phyloP scores from a whole-genome alignment of 1,140 invertebrate species.

The Drosophila pandora region DNA sequence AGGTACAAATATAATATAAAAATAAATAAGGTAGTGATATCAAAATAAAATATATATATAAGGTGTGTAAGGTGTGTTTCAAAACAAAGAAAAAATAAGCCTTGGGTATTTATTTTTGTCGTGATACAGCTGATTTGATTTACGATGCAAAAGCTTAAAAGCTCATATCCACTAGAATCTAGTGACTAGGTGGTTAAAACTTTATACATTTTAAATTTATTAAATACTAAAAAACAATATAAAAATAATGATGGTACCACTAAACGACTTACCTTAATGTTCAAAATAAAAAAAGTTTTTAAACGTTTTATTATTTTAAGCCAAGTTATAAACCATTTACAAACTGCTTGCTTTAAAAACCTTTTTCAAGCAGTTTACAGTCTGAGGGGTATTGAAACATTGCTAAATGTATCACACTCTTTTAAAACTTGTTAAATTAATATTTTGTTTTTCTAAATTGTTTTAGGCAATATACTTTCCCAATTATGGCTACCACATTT shows the following conservation, averaged over 20 bases:
- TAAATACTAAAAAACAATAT: neutral
- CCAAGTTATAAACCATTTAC: neutral
- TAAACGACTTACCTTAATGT: too few species aligned
- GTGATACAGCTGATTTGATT: neutral
- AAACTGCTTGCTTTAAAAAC: neutral
- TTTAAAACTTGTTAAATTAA: neutral
- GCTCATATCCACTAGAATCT: too few species aligned
- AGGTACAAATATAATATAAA: neutral
- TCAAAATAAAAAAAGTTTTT: neutral
- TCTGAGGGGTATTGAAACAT: neutral
- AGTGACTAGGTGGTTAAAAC: neutral
- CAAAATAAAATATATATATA: neutral
- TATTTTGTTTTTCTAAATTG: neutral
- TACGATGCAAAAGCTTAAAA: neutral
- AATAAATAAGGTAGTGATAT: neutral
- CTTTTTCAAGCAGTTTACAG: neutral
- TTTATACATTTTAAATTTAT: neutral
- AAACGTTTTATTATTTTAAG: neutral
- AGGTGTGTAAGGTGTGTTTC: neutral
- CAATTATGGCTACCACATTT: conserved; percentile 60
- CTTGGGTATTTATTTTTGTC: neutral
- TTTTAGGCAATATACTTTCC: conserved; percentile 3
- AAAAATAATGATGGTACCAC: too few species aligned
- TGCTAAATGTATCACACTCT: neutral
- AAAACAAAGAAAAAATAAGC: neutral